Base-by-base conservation (phyloP, 2,113 vertebrate species). In the Mirounga angustirostris region DNA sequence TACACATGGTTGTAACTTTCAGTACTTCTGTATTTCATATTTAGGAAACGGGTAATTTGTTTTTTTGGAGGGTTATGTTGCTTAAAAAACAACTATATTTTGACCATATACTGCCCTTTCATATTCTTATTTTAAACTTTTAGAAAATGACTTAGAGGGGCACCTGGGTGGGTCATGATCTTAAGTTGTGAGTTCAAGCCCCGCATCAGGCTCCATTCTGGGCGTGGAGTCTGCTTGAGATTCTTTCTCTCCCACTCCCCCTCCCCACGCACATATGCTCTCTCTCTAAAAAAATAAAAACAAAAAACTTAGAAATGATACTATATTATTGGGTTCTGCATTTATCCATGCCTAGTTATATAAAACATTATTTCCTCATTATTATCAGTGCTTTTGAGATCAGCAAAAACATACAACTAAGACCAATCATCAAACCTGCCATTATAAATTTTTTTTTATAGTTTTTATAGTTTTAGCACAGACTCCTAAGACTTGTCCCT, bases 41-140 rank as follows among this genome's bases (percentile, higher is more conserved):
- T 80, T 67, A 89, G 54, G 67, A 40, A 56, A 71, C 69, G 58
- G 46, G 21, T 84, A 79, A 85, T 86, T 89, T 80, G 50, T 69
- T 63, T 85, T 89, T 67, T 18, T 61, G 46, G 54, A 94, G 93
- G 26, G 19, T 73, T 90, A 74, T 92, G 4, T 79, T 92, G n/a
- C 26, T 14, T 71, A 83, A 52, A 93, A 92, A 40, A 54, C 11
- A 43, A 54, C 13, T 54, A 65, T 13, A 73, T 92, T 92, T 88
- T 92, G 56, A 81, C 56, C 43, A 89, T n/a, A 89, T n/a, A 50
- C 50, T 85, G 18, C 36, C 46, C 19, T 97, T 90, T 93, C 50
- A 73, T 89, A 59, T 36, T 91, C 43, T 85, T 94, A 71, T 58
- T 81, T 71, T 92, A 61, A 95, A 22, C n/a, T 78, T 83, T 67